These are phyloP conservation scores for Papilio helenus DNA, from an alignment of 1,140 invertebrate genomes.

Conservation along the genomic window DNA sequence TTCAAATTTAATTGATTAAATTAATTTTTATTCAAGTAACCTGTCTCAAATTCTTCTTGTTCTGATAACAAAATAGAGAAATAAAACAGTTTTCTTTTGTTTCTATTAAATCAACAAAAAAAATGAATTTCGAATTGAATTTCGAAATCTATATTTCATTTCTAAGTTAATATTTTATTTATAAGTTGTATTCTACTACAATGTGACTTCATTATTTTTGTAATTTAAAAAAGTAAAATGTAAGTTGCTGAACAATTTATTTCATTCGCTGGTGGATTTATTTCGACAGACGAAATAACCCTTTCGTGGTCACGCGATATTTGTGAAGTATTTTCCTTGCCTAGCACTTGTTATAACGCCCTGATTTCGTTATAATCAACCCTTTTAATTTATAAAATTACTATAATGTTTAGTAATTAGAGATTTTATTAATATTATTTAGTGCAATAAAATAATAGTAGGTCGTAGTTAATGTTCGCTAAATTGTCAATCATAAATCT, in stretches of 20 bases:
- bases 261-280: slow-evolving; percentile 13
- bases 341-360: slow-evolving; percentile 5
- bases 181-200: background rate
- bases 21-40: too few species aligned
- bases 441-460: background rate
- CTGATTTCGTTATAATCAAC: background rate
- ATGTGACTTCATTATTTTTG: slow-evolving; percentile 2
- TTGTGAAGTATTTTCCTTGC: background rate
- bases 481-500: background rate
- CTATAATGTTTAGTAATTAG: slow-evolving; percentile 7
- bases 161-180: background rate
- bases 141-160: too few species aligned
- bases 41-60: too few species aligned
- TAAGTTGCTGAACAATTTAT: background rate
- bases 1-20: too few species aligned
- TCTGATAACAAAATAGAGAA: too few species aligned
- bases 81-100: too few species aligned
- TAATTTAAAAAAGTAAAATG: background rate
- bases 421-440: background rate
- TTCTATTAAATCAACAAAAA: too few species aligned
- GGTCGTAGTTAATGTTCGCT: background rate
- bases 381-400: background rate
- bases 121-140: too few species aligned
- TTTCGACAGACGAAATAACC: slow-evolving; percentile 14
- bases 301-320: slow-evolving; percentile 20